Conservation (phyloP, 2,797 vertebrate genomes). For the Gobio occitaniae region DNA sequence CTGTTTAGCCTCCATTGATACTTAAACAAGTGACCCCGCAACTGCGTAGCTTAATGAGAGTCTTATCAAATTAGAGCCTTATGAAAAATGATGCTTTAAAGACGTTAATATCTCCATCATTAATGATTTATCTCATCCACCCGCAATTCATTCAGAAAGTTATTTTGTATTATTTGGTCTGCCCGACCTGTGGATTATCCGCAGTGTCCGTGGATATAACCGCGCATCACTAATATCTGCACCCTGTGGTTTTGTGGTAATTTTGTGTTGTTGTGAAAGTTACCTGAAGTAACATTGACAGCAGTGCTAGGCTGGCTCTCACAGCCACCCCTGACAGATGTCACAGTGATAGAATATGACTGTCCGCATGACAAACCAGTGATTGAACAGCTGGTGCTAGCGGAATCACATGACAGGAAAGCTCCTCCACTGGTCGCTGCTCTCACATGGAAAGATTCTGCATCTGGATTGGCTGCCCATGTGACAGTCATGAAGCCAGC, state of each 20-base stretch:
- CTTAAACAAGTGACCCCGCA: no score
- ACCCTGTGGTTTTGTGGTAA: neutral
- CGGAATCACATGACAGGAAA: conserved; percentile 69
- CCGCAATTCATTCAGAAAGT: no score
- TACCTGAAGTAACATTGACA: conserved; percentile 71
- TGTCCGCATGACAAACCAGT: conserved; percentile 72
- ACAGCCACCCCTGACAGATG: conserved; percentile 68
- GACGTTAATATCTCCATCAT: neutral
- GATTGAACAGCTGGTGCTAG: conserved; percentile 67
- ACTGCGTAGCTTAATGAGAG: no score
- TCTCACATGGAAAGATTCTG: conserved; percentile 68
- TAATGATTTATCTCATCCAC: neutral
- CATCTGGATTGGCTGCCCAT: conserved; percentile 72
- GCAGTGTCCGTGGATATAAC: neutral
- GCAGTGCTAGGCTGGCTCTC: conserved; percentile 66
- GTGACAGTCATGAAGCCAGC: conserved; percentile 64
- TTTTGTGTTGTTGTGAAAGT: neutral
- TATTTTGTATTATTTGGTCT: neutral
- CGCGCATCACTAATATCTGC: neutral
- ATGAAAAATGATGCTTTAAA: neutral
- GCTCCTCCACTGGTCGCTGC: conserved; percentile 61
- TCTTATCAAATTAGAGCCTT: no score
- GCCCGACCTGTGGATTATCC: neutral
- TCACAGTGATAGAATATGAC: conserved; percentile 71
- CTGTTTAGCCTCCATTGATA: no score